A percentile compares a stretch with the other conserved stretches of the same genome.
Conservation (phyloP, 2,797 vertebrate species). For the Benthosema pterotum region DNA sequence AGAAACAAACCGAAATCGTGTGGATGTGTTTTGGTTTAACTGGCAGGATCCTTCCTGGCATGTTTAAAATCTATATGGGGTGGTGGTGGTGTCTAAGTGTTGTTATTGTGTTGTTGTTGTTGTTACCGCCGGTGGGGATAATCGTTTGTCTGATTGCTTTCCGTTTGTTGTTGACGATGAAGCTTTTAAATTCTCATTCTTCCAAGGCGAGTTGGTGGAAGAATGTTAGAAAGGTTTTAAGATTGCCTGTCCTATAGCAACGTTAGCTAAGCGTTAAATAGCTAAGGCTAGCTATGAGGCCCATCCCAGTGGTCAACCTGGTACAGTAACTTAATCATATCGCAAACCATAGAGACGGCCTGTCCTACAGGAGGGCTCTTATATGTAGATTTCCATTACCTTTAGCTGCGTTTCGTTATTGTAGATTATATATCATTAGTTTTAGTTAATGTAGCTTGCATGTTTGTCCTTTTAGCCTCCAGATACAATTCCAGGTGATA, state of each 20-base stretch:
- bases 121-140: conserved; percentile 15
- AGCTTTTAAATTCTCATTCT: no score
- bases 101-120: conserved; percentile 10
- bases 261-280: conserved; percentile 8
- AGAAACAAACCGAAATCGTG: conserved; percentile 54
- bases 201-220: background rate
- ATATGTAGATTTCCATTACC: no score
- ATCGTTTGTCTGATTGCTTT: no score
- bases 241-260: conserved; percentile 1
- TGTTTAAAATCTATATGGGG: background rate
- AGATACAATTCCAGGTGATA: conserved; percentile 1
- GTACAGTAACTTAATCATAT: no score
- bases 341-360: background rate
- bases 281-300: conserved; percentile 43
- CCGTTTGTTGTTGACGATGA: no score
- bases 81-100: no score
- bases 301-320: conserved; percentile 29
- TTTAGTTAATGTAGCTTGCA: no score
- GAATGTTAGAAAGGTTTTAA: conserved; percentile 33
- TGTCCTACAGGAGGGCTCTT: no score
- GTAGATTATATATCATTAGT: no score
- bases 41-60: conserved; percentile 8
- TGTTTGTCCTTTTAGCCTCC: background rate
- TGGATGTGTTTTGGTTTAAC: conserved; percentile 44
- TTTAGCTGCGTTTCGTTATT: background rate